Percentiles rank a stretch among this genome's conserved stretches.
Conservation (phyloP, 2,888 invertebrate genomes). For the Cacoxenus indagator region DNA sequence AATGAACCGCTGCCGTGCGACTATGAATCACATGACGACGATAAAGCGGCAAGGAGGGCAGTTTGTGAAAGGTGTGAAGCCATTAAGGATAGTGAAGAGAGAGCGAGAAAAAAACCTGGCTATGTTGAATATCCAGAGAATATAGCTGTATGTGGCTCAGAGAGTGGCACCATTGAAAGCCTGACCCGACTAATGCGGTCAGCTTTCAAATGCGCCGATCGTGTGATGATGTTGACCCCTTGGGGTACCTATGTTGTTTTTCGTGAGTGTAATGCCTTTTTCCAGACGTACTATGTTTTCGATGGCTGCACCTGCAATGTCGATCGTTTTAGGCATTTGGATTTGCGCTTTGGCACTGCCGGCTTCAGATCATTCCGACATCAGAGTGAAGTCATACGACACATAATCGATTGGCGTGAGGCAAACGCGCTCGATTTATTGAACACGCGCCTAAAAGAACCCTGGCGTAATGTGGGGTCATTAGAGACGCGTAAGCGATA, state of each 20-base stretch:
- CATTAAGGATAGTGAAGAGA: too few relatives aligned
- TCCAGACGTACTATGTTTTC: slow-evolving; percentile 53
- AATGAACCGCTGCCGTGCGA: too few relatives aligned
- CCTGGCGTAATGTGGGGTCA: background rate
- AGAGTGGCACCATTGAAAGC: slow-evolving; percentile 65
- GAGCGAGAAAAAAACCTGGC: slow-evolving; percentile 47
- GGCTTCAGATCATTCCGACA: slow-evolving; percentile 60
- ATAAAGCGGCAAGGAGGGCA: too few relatives aligned
- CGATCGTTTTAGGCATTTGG: slow-evolving; percentile 65
- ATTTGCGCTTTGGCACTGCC: slow-evolving; percentile 65
- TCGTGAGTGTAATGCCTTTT: background rate
- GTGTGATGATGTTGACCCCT: slow-evolving; percentile 65
- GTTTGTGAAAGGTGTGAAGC: too few relatives aligned
- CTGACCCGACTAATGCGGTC: slow-evolving; percentile 55
- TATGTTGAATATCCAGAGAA: slow-evolving; percentile 49
- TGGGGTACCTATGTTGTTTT: slow-evolving; percentile 69
- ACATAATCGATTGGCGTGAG: slow-evolving; percentile 58
- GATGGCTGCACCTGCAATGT: slow-evolving; percentile 69
- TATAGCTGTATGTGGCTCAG: slow-evolving; percentile 67
- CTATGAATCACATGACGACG: too few relatives aligned
- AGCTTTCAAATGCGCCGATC: slow-evolving; percentile 63
- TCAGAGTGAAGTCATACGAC: slow-evolving; percentile 51
- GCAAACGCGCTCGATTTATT: slow-evolving; percentile 32
- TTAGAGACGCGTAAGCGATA: background rate
- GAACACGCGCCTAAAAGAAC: slow-evolving; percentile 2